Conservation (phyloP, 2,113 vertebrate genomes). For the Pyrgilauda ruficollis region DNA sequence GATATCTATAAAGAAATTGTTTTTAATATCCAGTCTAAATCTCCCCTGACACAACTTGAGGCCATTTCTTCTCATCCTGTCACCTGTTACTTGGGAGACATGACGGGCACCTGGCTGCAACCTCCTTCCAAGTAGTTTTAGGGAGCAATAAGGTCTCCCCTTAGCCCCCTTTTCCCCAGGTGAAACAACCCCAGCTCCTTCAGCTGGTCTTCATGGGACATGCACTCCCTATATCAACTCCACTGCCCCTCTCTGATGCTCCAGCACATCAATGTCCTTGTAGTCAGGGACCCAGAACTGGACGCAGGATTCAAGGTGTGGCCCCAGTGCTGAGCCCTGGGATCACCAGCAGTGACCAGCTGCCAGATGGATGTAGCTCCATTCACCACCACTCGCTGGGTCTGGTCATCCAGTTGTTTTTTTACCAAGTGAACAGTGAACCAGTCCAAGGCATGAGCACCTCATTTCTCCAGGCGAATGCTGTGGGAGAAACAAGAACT, state of each 20-base stretch:
- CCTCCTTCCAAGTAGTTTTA: background rate
- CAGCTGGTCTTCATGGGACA: fast-evolving
- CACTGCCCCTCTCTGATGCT: background rate
- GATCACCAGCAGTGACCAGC: background rate
- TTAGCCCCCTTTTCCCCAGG: background rate
- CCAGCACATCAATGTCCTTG: background rate
- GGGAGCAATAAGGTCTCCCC: background rate
- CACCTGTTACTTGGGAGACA: background rate
- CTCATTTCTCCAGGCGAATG: background rate
- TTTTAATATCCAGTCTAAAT: background rate
- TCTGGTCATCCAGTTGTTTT: background rate
- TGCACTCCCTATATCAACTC: background rate
- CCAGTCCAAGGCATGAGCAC: background rate
- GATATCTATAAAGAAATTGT: background rate
- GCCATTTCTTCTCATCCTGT: background rate
- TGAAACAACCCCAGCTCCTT: background rate
- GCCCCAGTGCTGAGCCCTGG: background rate
- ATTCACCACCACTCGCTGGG: background rate
- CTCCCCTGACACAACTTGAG: background rate
- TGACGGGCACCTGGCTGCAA: background rate
- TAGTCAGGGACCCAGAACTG: background rate
- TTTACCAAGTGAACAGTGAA: background rate
- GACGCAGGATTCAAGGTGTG: background rate
- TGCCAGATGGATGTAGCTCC: background rate
- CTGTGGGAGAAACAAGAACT: background rate